Evolutionary conservation across 2,113 vertebrate genomes (phyloP), one percentile per base, ranked within the genome.

Genomic region (Stercorarius parasiticus): DNA sequence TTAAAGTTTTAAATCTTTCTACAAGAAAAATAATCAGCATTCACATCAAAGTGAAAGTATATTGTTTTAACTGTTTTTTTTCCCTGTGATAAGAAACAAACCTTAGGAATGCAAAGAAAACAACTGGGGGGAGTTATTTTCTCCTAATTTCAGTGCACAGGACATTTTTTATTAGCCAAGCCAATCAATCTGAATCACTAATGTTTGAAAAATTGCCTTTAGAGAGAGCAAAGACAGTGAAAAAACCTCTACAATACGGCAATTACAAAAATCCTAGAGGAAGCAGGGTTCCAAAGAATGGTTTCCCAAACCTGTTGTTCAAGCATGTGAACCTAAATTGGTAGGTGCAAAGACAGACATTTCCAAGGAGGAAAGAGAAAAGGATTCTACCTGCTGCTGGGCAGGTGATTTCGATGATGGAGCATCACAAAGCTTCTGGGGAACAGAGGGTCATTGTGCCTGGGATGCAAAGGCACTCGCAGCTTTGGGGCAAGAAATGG

Each of bases 91-190:
- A 92, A 47, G 61, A 94, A 94, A 53, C 71, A 96, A 50, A 82
- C 45, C 73, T 71, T 50, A 82, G 52, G 64, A 89, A 94, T 74
- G 83, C 74, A 93, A 50, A 82, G 45, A 61, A 85, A 97, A 61
- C 82, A 97, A 97, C 62, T 96, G 96, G 97, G 94, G 98, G 82
- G 94, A 96, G 20, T 90, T 95, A 29, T 90, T 96, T 88, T 52
- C 86, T 76, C 97, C 97, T 73, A 34, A 45, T 88, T 97, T 97
- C 72, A 97, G 80, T 38, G 52, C 84, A 65, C 91, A 91, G 49
- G 95, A 93, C 72, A 45, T 97, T 73, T 91, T 92, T 95, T 49
- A 82, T 95, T 49, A 82, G 92, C 76, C 65, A 82, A 56, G 20
- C 38, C 66, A 94, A 86, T 90, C 64, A 84, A 38, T 73, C 56